phyloP scores from a whole-genome alignment of 1,140 invertebrate species.

The Mamestra configurata region DNA sequence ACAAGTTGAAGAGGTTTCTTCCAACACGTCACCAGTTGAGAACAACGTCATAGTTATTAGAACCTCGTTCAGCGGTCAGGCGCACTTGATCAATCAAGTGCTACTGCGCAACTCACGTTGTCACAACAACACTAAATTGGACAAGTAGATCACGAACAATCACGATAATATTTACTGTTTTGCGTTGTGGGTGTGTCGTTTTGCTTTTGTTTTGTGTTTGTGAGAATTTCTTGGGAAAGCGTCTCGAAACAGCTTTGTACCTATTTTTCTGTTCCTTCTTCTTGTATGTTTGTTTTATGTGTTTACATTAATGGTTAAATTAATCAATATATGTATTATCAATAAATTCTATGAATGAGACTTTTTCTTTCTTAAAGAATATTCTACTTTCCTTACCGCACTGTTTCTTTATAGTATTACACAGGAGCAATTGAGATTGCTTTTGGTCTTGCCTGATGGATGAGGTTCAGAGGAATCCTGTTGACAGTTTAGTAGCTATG shows the following conservation, averaged over 20 bases:
- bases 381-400: too few species aligned
- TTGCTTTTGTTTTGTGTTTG: background rate
- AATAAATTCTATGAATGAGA: too few species aligned
- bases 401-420: too few species aligned
- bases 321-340: too few species aligned
- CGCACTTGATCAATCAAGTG: background rate
- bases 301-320: too few species aligned
- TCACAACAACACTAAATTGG: background rate
- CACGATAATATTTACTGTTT: constrained; percentile 9
- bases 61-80: background rate
- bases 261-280: too few species aligned
- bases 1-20: constrained; percentile 8
- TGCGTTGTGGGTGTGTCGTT: background rate
- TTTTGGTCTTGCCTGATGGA: too few species aligned
- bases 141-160: constrained; percentile 23
- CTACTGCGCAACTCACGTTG: background rate
- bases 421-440: too few species aligned
- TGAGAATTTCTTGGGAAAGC: background rate
- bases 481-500: too few species aligned
- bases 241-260: background rate
- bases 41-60: background rate
- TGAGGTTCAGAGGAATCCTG: too few species aligned
- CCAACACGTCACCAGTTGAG: background rate
- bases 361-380: too few species aligned
- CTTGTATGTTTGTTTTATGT: too few species aligned